A percentile compares a stretch with the other conserved stretches of the same genome.
phyloP scores from a whole-genome alignment of 2,888 invertebrate species.

The Drosophila kambysellisi region DNA sequence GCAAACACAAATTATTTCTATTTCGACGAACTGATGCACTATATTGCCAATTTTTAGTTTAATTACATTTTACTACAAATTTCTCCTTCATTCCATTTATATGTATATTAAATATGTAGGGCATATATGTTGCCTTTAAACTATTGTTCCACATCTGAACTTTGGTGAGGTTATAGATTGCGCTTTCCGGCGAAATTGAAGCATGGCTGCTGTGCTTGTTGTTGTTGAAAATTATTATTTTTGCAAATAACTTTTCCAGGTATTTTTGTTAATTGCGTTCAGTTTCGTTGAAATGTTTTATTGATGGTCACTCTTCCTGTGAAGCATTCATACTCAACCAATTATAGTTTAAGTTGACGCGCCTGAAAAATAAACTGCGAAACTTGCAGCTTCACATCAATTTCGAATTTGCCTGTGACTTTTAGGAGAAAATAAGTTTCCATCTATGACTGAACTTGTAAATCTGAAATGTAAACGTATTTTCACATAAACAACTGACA shows the following conservation, averaged over 20 bases:
- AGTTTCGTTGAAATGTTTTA: constrained; percentile 24
- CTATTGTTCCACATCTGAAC: neutral
- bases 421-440: neutral
- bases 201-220: constrained; percentile 24
- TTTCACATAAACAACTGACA: neutral
- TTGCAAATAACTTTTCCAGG: constrained; percentile 10
- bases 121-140: neutral
- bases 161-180: constrained; percentile 20
- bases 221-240: neutral
- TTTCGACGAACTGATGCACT: constrained; percentile 1
- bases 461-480: neutral
- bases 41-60: neutral
- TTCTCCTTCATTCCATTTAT: neutral
- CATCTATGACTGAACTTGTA: neutral
- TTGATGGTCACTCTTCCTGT: constrained; percentile 16
- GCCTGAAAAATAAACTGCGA: neutral
- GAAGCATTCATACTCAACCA: constrained; percentile 11
- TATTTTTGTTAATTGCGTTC: constrained; percentile 35
- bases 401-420: neutral
- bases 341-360: constrained; percentile 21
- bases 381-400: neutral
- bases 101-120: neutral
- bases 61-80: neutral
- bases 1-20: neutral
- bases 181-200: constrained; percentile 18